Evolutionary conservation across 2,888 invertebrate species (phyloP), one percentile per base, ranked within the genome.

Genomic region (Mimachlamys varia): DNA sequence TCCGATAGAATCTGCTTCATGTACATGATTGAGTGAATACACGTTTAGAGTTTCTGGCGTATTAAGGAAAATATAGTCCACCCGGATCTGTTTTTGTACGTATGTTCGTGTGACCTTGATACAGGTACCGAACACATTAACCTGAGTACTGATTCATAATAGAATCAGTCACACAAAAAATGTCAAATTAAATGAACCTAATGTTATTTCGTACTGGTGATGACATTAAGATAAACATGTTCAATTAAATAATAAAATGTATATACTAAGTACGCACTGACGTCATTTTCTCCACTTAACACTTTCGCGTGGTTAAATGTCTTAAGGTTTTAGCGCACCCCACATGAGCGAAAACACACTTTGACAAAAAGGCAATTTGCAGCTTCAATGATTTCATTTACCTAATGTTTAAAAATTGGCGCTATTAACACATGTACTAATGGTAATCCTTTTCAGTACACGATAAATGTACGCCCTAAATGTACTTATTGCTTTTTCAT

Each of bases 241-340:
- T 10, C 76, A 76, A 76, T 76, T 33, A 76, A 33, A 76, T 33
- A 33, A 76, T 27, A 76, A 76, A 22, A 27, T 33, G 44, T 44
- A 44, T 44, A 76, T 33, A 4, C 76, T 5, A 76, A 76, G 76
- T 76, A 33, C 76, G 33, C 1, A 13, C 33, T 76, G 76, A 76
- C 76, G 76, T 76, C 76, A 76, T 76, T 76, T 62, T 76, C 27
- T 22, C 76, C 76, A 33, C 33, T 76, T 76, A 76, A 76, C 76
- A 76, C 76, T 27, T 76, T 76, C 27, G 7, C 13, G 33, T 33
- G 27, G 22, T 76, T 76, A 33, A 33, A 76, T 76, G 27, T 15
- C 33, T 33, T 76, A 17, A 76, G 27, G 27, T 44, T 44, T 44
- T 44, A 44, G 7, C 44, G 44, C 3, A 44, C 44, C 44, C 44